Evolutionary conservation across 2,113 vertebrate genomes (phyloP).

Genomic region (Rousettus leschenaultii): DNA sequence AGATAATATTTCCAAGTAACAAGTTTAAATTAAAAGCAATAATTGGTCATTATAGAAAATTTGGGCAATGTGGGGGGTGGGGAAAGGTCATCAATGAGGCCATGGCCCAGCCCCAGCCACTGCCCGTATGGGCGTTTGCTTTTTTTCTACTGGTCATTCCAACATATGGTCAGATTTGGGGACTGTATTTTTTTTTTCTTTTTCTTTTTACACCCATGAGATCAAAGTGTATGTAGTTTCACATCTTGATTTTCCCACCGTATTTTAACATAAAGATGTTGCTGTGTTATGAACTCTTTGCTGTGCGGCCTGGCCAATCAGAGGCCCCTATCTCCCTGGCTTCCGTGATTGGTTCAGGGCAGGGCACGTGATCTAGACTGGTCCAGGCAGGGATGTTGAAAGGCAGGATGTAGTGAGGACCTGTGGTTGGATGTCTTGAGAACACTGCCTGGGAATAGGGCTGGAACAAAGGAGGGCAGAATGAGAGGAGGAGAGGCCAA

Average conservation of each 20-base stretch:
- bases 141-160: not conserved
- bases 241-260: not conserved
- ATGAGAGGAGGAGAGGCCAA: too few species aligned
- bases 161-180: not conserved
- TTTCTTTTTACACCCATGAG: not conserved
- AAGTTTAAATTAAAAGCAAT: not conserved
- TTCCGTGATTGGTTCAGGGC: not conserved
- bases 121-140: accelerated
- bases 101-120: too few species aligned
- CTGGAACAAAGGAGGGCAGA: not conserved
- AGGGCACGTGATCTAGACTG: not conserved
- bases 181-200: not conserved
- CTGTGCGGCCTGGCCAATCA: not conserved
- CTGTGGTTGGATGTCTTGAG: too few species aligned
- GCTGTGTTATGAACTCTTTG: not conserved
- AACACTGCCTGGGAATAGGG: not conserved
- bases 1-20: not conserved
- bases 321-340: too few species aligned
- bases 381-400: not conserved
- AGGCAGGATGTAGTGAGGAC: not conserved
- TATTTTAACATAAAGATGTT: not conserved
- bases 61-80: not conserved
- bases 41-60: not conserved
- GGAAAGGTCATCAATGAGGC: not conserved
- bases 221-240: not conserved